A percentile compares a stretch with the other conserved stretches of the same genome.
phyloP scores from a whole-genome alignment of 2,888 invertebrate species.

The Rhyacophila evoluta region DNA sequence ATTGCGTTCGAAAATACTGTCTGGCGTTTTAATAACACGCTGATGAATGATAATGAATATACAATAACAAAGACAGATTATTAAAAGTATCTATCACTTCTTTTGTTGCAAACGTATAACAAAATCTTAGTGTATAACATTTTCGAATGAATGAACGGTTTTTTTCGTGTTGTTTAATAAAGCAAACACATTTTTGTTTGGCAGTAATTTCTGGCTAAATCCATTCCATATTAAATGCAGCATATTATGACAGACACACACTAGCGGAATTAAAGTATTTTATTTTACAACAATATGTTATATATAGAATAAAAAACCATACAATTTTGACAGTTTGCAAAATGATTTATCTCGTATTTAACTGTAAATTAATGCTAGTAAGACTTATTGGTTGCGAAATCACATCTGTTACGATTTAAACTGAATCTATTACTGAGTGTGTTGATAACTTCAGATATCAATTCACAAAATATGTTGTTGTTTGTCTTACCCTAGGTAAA shows the following conservation, averaged over 20 bases:
- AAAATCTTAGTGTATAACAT: background rate
- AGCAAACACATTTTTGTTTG: background rate
- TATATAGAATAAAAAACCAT: too few relatives aligned
- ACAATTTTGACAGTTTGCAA: too few relatives aligned
- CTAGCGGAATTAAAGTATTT: background rate
- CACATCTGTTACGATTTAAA: too few relatives aligned
- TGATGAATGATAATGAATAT: background rate
- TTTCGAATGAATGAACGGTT: background rate
- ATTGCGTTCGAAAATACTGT: background rate
- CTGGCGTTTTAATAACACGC: background rate
- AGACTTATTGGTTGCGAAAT: too few relatives aligned
- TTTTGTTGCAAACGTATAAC: background rate
- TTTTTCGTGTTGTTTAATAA: background rate
- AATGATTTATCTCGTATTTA: too few relatives aligned
- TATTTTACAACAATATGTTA: too few relatives aligned
- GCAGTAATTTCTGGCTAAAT: background rate
- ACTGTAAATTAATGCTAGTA: too few relatives aligned
- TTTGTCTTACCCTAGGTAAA: too few relatives aligned
- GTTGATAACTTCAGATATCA: too few relatives aligned
- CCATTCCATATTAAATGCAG: background rate
- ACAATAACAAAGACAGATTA: conserved; percentile 1
- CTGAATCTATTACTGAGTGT: too few relatives aligned
- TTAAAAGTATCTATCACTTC: background rate
- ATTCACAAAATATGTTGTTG: too few relatives aligned
- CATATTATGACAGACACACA: background rate